Base-by-base conservation (phyloP, 2,113 vertebrate genomes). In the Perognathus longimembris region DNA sequence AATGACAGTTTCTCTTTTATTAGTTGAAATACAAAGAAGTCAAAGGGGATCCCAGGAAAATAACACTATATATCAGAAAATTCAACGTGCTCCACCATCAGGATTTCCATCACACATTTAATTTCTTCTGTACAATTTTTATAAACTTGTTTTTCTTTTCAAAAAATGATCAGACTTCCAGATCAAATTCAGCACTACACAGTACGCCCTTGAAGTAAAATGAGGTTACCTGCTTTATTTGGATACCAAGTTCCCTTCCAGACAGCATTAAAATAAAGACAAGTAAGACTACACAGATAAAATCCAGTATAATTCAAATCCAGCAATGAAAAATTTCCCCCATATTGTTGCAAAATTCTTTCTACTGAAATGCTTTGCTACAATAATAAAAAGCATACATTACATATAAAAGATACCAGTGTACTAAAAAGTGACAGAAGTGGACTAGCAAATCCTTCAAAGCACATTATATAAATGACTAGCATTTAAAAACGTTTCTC, bases 331-430 rank as follows among this genome's bases (percentile, higher is more conserved):
- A 98, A 98, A 98, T 98, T 97, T 98, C 96, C 97, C 97, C 98
- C 97, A 97, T 95, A 97, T 98, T 98, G 98, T 98, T 98, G 98
- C 98, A 98, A 98, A 98, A 98, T 97, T 98, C 97, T 97, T 98
- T 98, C 98, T 98, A 99, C 98, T 98, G 98, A 99, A 99, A 98
- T 98, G 97, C 98, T 98, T 97, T 98, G 98, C 98, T 99, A 99
- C 98, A 98, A 98, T 98, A 98, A 98, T 98, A 99, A 99, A 99
- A 99, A 99, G 98, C 98, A 98, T 98, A 99, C 98, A 98, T 98
- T 98, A 98, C 98, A 98, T 99, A 99, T 98, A 98, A 98, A 99
- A 98, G 98, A 99, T 98, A 98, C 98, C 98, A 98, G 98, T 98
- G 98, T 98, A 98, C 98, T 98, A 98, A 98, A 97, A 98, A 98